Evolutionary conservation across 1,140 invertebrate species (phyloP).

Genomic region (Caerostris extrusa): DNA sequence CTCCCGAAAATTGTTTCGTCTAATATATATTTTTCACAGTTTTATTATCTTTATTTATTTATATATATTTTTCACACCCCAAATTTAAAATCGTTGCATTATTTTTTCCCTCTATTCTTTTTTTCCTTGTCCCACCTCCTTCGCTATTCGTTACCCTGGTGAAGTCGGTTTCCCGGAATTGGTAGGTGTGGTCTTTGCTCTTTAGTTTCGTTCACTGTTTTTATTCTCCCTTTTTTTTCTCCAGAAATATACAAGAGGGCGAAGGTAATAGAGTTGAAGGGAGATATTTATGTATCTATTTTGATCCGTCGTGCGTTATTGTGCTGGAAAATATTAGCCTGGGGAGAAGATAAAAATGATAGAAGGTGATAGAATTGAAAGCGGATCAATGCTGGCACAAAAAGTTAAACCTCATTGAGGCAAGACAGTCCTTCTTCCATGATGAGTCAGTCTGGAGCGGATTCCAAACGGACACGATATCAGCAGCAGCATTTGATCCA

Average conservation of each 20-base stretch:
- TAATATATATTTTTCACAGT: slow-evolving; percentile 34
- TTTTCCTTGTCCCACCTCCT: too few species aligned
- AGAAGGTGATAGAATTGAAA: slow-evolving; percentile 56
- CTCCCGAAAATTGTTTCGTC: background rate
- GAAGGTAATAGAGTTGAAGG: background rate
- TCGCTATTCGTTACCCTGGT: background rate
- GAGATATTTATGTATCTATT: slow-evolving; percentile 68
- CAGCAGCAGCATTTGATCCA: too few species aligned
- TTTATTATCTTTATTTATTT: too few species aligned
- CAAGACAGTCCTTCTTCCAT: too few species aligned
- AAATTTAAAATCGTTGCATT: slow-evolving; percentile 53
- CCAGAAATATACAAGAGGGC: slow-evolving; percentile 21
- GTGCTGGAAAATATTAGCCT: slow-evolving; percentile 53
- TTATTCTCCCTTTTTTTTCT: slow-evolving; percentile 8
- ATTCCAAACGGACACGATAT: too few species aligned
- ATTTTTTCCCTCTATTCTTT: background rate
- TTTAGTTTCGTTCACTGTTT: slow-evolving; percentile 24
- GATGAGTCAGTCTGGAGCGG: too few species aligned
- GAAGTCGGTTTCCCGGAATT: slow-evolving; percentile 34
- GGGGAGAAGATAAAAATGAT: slow-evolving; percentile 63
- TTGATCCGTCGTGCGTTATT: slow-evolving; percentile 63
- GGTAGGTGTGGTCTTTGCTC: slow-evolving; percentile 51
- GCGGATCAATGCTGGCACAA: background rate
- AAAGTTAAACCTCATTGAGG: too few species aligned
- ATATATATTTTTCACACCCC: slow-evolving; percentile 24